Evolutionary conservation across 30 jellyfish, hydroid and myxozoan genomes (phyloP).

Genomic region (Pelagia noctiluca): DNA sequence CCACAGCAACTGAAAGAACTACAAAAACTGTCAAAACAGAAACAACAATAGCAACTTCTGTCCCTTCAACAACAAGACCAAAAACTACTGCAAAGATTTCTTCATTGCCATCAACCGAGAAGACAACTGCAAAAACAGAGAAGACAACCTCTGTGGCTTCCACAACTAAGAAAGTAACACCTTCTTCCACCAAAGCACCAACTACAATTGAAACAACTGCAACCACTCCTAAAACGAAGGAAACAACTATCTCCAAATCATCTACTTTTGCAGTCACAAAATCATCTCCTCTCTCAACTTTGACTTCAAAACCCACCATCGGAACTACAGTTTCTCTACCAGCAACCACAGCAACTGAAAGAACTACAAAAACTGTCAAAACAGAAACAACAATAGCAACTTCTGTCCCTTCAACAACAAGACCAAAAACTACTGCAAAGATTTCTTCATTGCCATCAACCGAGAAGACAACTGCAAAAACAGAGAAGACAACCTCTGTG

Average conservation of each 20-base stretch:
- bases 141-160: too few relatives aligned
- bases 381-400: background rate
- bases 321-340: too few relatives aligned
- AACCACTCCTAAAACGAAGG: background rate
- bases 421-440: background rate
- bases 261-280: too few relatives aligned
- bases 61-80: background rate
- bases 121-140: background rate
- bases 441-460: background rate
- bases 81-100: background rate
- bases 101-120: background rate
- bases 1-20: background rate
- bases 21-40: background rate
- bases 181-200: background rate
- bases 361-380: too few relatives aligned
- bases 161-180: too few relatives aligned
- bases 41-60: background rate
- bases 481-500: background rate
- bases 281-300: too few relatives aligned
- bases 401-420: background rate
- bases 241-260: background rate
- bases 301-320: too few relatives aligned
- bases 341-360: too few relatives aligned
- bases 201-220: background rate
- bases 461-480: background rate